A percentile compares a stretch with the other conserved stretches of the same genome.
Conservation (phyloP, 2,888 invertebrate genomes). For the Hypolimnas misippus region DNA sequence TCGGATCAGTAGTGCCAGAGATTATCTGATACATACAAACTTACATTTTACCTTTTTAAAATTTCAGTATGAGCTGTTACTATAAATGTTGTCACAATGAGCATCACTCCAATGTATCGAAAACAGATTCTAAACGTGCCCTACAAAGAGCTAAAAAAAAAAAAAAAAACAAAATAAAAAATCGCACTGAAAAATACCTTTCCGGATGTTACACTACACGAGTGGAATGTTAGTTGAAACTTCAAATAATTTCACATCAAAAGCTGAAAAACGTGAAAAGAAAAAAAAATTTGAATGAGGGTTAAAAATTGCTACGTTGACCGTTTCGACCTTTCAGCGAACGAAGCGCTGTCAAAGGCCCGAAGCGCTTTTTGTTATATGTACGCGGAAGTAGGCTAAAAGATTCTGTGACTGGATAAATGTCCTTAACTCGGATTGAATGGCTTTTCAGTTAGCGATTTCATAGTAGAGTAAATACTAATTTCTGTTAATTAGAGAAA, state of each 20-base stretch:
- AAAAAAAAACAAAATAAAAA: background rate
- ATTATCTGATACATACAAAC: too few relatives aligned
- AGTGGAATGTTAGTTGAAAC: conserved; percentile 13
- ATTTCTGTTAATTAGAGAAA: conserved; percentile 1
- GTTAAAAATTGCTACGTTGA: conserved; percentile 36
- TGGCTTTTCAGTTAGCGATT: background rate
- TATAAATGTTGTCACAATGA: background rate
- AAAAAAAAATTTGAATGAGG: conserved; percentile 23
- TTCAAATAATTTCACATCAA: conserved; percentile 31
- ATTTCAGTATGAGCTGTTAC: background rate
- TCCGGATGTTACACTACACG: background rate
- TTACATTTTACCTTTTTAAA: background rate
- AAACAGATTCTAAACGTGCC: background rate
- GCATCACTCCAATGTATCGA: background rate
- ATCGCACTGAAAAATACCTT: background rate
- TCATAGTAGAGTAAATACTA: background rate
- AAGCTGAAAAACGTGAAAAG: conserved; percentile 24
- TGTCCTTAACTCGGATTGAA: conserved; percentile 15
- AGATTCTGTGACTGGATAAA: conserved; percentile 24
- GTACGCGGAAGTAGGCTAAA: conserved; percentile 26
- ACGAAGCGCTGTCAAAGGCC: conserved; percentile 31
- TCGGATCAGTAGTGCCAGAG: too few relatives aligned
- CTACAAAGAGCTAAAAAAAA: conserved; percentile 2
- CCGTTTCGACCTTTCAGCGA: conserved; percentile 28
- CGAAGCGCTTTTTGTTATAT: conserved; percentile 20